A percentile compares a stretch with the other conserved stretches of the same genome.
These are phyloP conservation scores for Echinarachnius parma DNA, from an alignment of 53 echinoderm and acorn worm species.

Conservation along the genomic window DNA sequence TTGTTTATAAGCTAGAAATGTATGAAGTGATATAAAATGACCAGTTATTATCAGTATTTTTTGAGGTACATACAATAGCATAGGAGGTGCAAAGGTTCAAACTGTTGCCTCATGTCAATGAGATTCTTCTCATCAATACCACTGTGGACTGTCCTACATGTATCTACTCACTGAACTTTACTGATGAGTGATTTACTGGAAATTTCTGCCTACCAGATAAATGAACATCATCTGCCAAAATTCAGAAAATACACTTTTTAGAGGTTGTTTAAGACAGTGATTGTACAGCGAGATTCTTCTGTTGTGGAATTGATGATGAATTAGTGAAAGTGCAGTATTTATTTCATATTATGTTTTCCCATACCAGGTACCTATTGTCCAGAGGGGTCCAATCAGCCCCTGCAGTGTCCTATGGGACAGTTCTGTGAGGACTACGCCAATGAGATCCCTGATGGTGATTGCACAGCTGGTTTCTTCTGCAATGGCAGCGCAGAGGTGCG, in stretches of 20 bases:
- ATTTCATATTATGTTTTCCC: too few species aligned
- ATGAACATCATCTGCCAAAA: too few species aligned
- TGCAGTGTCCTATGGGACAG: conserved; percentile 70
- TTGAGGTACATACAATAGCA: too few species aligned
- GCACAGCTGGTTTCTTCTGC: conserved; percentile 85
- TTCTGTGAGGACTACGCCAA: conserved; percentile 81
- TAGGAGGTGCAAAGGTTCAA: conserved; percentile 74
- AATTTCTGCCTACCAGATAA: conserved; percentile 87
- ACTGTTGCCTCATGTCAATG: conserved; percentile 71
- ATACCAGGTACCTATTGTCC: conserved; percentile 85
- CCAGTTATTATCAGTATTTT: too few species aligned
- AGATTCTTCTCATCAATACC: conserved; percentile 32
- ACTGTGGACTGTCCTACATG: conserved; percentile 89
- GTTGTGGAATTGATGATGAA: too few species aligned
- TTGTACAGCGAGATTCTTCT: too few species aligned
- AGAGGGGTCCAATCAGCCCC: conserved; percentile 67
- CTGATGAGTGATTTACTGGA: too few species aligned
- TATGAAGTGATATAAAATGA: too few species aligned
- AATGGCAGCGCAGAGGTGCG: conserved; percentile 81
- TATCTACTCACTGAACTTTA: conserved; percentile 86
- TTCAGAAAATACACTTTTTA: too few species aligned
- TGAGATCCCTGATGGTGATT: conserved; percentile 69
- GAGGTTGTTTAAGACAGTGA: too few species aligned
- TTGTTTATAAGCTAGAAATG: too few species aligned
- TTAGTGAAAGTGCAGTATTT: too few species aligned